Evolutionary conservation across 2,113 vertebrate genomes (phyloP).

Genomic region (Deroptyus accipitrinus): DNA sequence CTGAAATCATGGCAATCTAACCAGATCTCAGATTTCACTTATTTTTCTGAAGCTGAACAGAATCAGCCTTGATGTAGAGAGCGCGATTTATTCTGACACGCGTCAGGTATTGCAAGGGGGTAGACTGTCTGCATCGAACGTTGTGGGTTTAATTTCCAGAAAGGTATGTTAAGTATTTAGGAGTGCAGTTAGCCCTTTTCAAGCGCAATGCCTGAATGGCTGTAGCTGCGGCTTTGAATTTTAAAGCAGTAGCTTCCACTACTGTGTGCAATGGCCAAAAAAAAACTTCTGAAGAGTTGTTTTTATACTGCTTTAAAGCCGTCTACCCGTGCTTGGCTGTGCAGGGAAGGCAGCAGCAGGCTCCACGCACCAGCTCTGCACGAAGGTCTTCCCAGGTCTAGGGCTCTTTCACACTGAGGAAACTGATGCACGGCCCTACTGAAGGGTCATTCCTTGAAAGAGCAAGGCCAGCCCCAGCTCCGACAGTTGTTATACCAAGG

Average conservation of each 20-base stretch:
- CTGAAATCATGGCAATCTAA: neutral
- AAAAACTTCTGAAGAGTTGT: neutral
- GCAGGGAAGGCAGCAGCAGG: rapidly evolving
- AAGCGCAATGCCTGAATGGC: neutral
- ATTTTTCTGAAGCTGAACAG: neutral
- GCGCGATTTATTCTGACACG: rapidly evolving
- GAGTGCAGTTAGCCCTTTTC: neutral
- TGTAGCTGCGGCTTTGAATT: neutral
- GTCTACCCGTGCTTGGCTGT: too few species aligned
- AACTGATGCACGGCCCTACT: rapidly evolving
- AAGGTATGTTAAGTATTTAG: neutral
- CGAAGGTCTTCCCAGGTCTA: rapidly evolving
- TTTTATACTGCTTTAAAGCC: neutral
- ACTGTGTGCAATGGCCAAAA: rapidly evolving
- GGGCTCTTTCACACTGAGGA: rapidly evolving
- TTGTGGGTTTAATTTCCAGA: neutral
- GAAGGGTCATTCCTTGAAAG: rapidly evolving
- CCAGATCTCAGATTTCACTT: neutral
- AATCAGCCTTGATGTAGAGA: neutral
- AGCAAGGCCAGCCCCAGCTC: neutral
- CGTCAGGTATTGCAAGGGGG: neutral
- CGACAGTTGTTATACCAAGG: rapidly evolving
- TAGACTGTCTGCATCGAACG: neutral
- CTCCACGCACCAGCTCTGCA: neutral
- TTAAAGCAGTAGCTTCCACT: neutral